These are phyloP conservation scores for Leptodactylus fallax DNA, from an alignment of 2,797 vertebrate species.

Conservation along the genomic window DNA sequence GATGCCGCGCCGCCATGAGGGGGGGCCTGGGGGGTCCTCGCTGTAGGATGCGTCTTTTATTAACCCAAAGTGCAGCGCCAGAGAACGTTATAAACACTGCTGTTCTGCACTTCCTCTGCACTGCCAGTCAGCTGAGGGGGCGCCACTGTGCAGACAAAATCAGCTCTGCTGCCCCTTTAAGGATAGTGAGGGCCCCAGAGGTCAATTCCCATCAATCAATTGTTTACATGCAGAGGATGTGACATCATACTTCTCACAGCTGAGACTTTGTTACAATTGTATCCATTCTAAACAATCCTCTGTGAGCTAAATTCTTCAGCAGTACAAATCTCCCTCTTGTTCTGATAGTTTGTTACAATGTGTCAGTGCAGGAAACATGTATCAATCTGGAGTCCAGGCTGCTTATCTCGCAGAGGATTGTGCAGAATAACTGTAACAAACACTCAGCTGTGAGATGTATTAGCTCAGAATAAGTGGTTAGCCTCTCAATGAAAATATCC, in stretches of 20 bases:
- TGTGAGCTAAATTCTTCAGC: background rate
- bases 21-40: background rate
- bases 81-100: background rate
- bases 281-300: background rate
- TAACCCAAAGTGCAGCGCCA: conserved; percentile 17
- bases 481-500: background rate
- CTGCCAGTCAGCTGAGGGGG: background rate
- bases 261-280: background rate
- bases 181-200: no score
- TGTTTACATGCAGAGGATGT: background rate
- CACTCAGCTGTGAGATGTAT: background rate
- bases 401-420: no score
- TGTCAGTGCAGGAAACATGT: no score
- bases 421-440: background rate
- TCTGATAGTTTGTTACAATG: background rate
- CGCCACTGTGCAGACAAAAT: no score
- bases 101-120: no score
- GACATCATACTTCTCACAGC: background rate
- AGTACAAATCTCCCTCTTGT: background rate
- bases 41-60: background rate
- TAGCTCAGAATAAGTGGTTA: no score
- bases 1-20: background rate
- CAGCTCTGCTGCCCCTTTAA: no score
- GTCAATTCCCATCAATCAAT: no score
- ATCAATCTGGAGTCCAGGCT: no score